These are phyloP conservation scores for Drosophila setifemur DNA, from an alignment of 1,140 invertebrate species.

Conservation along the genomic window DNA sequence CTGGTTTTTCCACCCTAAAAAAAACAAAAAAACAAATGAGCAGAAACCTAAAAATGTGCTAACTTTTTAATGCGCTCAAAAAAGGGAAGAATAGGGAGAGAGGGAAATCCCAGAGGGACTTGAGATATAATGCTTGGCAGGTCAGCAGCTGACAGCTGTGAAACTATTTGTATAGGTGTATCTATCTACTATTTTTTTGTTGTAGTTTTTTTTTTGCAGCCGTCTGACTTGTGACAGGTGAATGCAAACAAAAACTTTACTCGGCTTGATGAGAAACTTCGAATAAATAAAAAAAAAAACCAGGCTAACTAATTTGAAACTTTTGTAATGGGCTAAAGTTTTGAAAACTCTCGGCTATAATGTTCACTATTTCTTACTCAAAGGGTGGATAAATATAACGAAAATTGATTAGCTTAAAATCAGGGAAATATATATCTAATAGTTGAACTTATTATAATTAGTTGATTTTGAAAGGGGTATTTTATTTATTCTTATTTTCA, in stretches of 20 bases:
- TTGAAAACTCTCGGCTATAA: not conserved
- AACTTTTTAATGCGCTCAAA: constrained; percentile 73
- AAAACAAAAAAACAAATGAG: not conserved
- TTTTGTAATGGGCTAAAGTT: constrained; percentile 9
- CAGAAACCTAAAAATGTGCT: constrained; percentile 23
- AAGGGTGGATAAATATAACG: too few relatives aligned
- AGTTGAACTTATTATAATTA: too few relatives aligned
- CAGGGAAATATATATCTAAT: too few relatives aligned
- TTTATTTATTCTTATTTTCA: too few relatives aligned
- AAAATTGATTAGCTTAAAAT: not conserved
- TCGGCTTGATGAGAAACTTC: constrained; percentile 27
- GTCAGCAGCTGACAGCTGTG: constrained; percentile 26
- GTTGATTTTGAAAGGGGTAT: too few relatives aligned
- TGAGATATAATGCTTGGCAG: constrained; percentile 13
- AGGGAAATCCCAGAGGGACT: not conserved
- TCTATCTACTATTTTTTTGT: too few relatives aligned
- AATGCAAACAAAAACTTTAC: constrained; percentile 10
- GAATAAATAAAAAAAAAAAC: too few relatives aligned
- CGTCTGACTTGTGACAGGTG: constrained; percentile 3
- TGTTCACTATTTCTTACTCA: constrained; percentile 6
- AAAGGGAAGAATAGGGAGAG: not conserved
- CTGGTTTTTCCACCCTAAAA: constrained; percentile 3
- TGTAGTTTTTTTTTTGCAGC: too few relatives aligned
- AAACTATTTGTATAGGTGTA: constrained; percentile 26
- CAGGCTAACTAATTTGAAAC: constrained; percentile 22